Evolutionary conservation across 2,888 invertebrate species (phyloP).

Genomic region (Polydrusus tereticollis): DNA sequence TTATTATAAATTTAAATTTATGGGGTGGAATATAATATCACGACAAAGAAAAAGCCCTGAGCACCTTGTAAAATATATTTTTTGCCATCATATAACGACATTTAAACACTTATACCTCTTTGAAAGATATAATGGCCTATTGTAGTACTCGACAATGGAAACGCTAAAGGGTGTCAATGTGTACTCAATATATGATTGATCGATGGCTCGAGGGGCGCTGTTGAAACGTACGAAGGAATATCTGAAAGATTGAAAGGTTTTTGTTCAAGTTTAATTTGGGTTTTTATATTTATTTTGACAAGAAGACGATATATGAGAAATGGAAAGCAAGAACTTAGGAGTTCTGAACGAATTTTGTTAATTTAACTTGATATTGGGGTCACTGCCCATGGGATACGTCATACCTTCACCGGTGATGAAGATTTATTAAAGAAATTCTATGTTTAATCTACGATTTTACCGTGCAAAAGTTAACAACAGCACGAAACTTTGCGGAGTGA

Average conservation of each 20-base stretch:
- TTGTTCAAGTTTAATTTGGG: conserved; percentile 2
- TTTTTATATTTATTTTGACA: background rate
- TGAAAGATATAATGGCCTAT: conserved; percentile 40
- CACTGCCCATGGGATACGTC: too few relatives aligned
- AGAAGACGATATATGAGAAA: background rate
- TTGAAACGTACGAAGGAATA: conserved; percentile 12
- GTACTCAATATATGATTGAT: conserved; percentile 41
- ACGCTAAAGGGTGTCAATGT: conserved; percentile 41
- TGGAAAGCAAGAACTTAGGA: too few relatives aligned
- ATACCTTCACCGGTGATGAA: too few relatives aligned
- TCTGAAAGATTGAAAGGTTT: background rate
- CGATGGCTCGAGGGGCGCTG: conserved; percentile 6
- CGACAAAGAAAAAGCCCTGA: background rate
- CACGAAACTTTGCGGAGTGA: too few relatives aligned
- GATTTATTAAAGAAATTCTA: too few relatives aligned
- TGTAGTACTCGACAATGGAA: conserved; percentile 37
- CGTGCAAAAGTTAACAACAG: too few relatives aligned
- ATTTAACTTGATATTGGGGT: too few relatives aligned
- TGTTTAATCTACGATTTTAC: too few relatives aligned
- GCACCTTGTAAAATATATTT: conserved; percentile 1
- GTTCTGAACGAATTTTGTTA: too few relatives aligned
- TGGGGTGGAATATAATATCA: background rate
- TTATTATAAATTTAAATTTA: background rate
- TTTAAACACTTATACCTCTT: conserved; percentile 30
- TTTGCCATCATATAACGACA: conserved; percentile 2